These are phyloP conservation scores for Nyctibius grandis DNA, from an alignment of 2,797 vertebrate species.

Conservation along the genomic window DNA sequence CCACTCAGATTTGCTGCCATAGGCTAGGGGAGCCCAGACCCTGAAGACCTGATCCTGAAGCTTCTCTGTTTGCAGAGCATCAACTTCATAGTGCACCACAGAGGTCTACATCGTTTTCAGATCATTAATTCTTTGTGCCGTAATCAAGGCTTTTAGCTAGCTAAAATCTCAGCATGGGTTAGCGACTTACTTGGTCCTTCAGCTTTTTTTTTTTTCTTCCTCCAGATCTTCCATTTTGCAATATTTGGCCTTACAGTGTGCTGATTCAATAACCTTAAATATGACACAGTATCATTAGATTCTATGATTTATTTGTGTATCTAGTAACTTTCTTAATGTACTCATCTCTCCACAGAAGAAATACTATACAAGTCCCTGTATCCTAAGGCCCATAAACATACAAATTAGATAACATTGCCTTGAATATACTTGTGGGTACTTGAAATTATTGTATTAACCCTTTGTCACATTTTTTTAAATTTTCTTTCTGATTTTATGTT, in stretches of 20 bases:
- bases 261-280: background rate
- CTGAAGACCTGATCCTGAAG: background rate
- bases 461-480: rapidly evolving
- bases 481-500: background rate
- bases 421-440: background rate
- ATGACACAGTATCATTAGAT: background rate
- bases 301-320: background rate
- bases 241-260: background rate
- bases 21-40: background rate
- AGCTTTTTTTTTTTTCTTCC: background rate
- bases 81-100: background rate
- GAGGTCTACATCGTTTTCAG: background rate
- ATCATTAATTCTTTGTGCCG: background rate
- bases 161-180: background rate
- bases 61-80: background rate
- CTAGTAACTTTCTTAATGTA: background rate
- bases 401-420: background rate
- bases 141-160: background rate
- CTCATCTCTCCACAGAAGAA: background rate
- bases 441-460: background rate
- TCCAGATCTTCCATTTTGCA: background rate
- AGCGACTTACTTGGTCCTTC: background rate
- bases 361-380: background rate
- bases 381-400: background rate
- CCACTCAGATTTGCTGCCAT: background rate